Conservation (phyloP, 1,140 invertebrate species). For the Lepeophtheirus salmonis region DNA sequence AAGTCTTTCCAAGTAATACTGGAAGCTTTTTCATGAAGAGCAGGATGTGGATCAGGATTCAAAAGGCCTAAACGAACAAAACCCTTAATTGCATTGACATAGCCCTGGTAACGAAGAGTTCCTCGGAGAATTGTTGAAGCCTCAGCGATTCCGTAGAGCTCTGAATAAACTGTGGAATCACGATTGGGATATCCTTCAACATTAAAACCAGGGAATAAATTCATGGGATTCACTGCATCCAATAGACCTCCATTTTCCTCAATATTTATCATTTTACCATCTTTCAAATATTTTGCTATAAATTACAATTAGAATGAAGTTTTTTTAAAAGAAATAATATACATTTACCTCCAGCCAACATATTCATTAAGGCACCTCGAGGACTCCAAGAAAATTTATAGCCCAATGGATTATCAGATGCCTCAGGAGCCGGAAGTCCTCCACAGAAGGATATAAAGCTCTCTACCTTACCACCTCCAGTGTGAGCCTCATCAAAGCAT, state of each 20-base stretch:
- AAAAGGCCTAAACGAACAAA: conserved; percentile 70
- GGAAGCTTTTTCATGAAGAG: conserved; percentile 62
- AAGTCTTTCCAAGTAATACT: conserved; percentile 89
- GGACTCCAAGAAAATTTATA: conserved; percentile 99
- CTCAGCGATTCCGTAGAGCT: conserved; percentile 66
- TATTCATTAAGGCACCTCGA: conserved; percentile 68
- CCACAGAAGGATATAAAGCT: conserved; percentile 95
- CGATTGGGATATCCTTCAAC: conserved; percentile 77
- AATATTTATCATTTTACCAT: conserved; percentile 75
- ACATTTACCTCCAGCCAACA: conserved; percentile 68
- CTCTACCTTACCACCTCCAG: conserved; percentile 57
- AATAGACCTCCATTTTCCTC: conserved; percentile 67
- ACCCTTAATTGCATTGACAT: conserved; percentile 61
- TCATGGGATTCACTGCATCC: conserved; percentile 47
- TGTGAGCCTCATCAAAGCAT: conserved; percentile 75
- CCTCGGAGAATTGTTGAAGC: conserved; percentile 74
- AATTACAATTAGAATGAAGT: no score
- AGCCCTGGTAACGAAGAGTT: conserved; percentile 76
- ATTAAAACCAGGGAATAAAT: conserved; percentile 89
- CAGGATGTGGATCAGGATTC: conserved; percentile 61
- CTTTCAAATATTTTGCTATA: conserved; percentile 22
- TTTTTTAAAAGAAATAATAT: no score
- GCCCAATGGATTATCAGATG: conserved; percentile 72
- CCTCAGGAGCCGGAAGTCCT: conserved; percentile 82
- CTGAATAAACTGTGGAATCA: conserved; percentile 72